These are phyloP conservation scores for Ascidia mentula DNA, from an alignment of 23 tunicate genomes.

Conservation along the genomic window DNA sequence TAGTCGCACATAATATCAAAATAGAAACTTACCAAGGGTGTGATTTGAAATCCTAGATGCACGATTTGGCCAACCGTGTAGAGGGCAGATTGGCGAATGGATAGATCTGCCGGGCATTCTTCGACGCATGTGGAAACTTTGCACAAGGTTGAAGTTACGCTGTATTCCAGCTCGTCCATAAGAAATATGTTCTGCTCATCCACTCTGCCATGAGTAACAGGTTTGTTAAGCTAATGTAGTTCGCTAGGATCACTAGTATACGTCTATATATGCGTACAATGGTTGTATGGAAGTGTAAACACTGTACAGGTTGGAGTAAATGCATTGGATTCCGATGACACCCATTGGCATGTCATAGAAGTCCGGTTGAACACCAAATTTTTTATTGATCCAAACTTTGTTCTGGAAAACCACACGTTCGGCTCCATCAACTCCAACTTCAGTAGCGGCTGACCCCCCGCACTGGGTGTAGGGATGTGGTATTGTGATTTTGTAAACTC, in stretches of 20 bases:
- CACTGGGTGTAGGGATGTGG: not conserved
- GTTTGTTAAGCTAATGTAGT: too few species aligned
- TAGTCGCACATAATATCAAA: too few species aligned
- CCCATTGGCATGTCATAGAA: too few species aligned
- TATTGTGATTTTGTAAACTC: not conserved
- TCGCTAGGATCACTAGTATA: too few species aligned
- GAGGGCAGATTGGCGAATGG: not conserved
- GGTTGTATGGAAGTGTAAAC: not conserved
- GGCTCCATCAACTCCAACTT: not conserved
- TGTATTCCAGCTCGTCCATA: too few species aligned
- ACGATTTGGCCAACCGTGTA: not conserved
- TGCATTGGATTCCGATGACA: too few species aligned
- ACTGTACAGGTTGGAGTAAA: too few species aligned
- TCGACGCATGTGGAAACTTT: not conserved
- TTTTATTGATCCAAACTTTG: not conserved
- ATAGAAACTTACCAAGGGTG: too few species aligned
- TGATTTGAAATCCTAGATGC: not conserved
- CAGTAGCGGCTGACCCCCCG: not conserved
- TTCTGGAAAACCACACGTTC: not conserved
- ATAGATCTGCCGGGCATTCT: not conserved
- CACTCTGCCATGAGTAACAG: too few species aligned
- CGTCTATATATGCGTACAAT: not conserved
- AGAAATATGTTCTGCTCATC: too few species aligned
- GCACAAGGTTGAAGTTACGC: not conserved
- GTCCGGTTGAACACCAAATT: too few species aligned